phyloP scores from a whole-genome alignment of 1,140 invertebrate genomes.

The Belonocnema kinseyi region DNA sequence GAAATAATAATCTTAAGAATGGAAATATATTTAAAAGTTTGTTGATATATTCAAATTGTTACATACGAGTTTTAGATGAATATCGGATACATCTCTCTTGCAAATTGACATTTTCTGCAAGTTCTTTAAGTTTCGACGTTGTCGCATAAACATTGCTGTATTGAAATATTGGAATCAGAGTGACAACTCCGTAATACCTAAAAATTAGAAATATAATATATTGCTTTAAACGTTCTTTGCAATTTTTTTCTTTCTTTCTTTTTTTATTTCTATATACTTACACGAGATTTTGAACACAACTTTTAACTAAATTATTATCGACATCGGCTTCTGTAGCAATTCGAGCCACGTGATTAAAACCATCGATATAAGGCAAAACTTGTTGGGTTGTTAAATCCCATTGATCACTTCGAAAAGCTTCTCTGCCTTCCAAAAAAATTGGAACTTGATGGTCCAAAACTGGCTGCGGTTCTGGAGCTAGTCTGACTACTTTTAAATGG shows the following conservation, averaged over 20 bases:
- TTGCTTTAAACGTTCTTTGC: conserved; percentile 23
- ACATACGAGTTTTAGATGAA: conserved; percentile 80
- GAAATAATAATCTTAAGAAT: not conserved
- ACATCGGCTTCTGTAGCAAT: conserved; percentile 91
- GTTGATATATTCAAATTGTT: conserved; percentile 26
- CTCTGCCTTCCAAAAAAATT: conserved; percentile 82
- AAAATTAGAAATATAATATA: conserved; percentile 51
- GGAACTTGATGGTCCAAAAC: conserved; percentile 95
- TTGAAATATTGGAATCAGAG: conserved; percentile 92
- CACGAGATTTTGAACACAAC: conserved; percentile 94
- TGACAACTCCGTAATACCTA: conserved; percentile 85
- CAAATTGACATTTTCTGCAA: conserved; percentile 82
- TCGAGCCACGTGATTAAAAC: conserved; percentile 92
- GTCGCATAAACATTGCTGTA: conserved; percentile 95
- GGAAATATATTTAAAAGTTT: not conserved
- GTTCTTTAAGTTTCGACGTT: conserved; percentile 86
- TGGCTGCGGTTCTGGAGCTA: conserved; percentile 86
- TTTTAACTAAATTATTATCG: conserved; percentile 94
- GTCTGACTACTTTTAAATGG: conserved; percentile 86
- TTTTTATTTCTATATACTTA: conserved; percentile 70
- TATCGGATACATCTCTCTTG: conserved; percentile 86
- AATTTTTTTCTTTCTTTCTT: not conserved
- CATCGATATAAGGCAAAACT: conserved; percentile 92
- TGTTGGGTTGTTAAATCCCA: conserved; percentile 97
- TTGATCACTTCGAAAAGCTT: conserved; percentile 79